These are phyloP conservation scores for Myotis davidii DNA, from an alignment of 2,113 vertebrate species.

Conservation along the genomic window DNA sequence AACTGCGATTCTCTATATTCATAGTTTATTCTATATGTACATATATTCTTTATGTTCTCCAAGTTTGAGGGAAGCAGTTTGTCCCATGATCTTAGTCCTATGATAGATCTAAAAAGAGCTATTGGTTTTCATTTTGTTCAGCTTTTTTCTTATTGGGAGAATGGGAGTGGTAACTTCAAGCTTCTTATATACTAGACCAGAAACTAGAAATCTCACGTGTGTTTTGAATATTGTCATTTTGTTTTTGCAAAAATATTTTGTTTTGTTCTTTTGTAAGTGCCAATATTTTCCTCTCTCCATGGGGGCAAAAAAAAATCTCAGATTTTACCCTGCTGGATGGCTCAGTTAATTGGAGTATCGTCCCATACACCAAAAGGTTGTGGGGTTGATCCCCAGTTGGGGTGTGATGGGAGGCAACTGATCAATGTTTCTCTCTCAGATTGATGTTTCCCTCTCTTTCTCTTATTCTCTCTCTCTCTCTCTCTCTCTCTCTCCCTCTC, in stretches of 20 bases:
- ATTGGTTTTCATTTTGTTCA: neutral
- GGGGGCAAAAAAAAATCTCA: neutral
- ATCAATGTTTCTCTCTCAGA: no score
- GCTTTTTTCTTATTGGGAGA: neutral
- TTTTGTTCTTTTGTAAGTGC: neutral
- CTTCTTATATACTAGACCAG: neutral
- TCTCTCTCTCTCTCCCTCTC: no score
- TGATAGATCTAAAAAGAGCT: neutral
- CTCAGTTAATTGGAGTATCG: neutral
- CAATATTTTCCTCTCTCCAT: neutral
- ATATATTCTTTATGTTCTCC: neutral
- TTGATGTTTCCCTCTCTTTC: neutral
- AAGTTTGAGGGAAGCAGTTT: neutral
- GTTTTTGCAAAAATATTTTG: neutral
- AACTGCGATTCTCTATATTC: neutral
- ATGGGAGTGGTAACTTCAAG: neutral
- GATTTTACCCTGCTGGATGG: neutral
- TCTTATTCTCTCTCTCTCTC: neutral
- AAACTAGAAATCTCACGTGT: neutral
- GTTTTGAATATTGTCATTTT: slow-evolving; percentile 17
- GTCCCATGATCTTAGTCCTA: neutral
- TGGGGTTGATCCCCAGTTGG: no score
- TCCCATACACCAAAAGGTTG: neutral
- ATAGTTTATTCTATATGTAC: neutral
- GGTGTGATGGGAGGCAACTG: no score